phyloP scores from a whole-genome alignment of 2,888 invertebrate species.

The Agrilus biguttatus region DNA sequence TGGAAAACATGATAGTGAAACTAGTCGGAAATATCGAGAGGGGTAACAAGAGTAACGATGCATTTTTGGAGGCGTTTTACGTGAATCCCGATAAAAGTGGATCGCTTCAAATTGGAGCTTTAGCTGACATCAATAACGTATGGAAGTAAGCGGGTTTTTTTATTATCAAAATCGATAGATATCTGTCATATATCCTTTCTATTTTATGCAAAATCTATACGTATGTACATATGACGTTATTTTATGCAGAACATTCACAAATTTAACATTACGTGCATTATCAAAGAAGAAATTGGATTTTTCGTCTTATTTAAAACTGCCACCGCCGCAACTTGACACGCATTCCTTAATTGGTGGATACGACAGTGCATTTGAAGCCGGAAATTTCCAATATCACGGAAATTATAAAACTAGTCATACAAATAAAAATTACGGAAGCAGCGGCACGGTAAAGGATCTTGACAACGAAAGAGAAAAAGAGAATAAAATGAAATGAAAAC shows the following conservation, averaged over 20 bases:
- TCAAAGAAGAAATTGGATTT: constrained; percentile 37
- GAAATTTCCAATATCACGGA: constrained; percentile 12
- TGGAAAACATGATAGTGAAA: constrained; percentile 37
- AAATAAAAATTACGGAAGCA: constrained; percentile 35
- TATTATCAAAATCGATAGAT: too few species aligned
- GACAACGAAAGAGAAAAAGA: too few species aligned
- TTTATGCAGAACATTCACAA: constrained; percentile 36
- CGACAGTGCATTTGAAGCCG: constrained; percentile 19
- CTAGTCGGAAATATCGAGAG: constrained; percentile 31
- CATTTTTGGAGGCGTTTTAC: constrained; percentile 35
- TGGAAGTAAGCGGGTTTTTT: constrained; percentile 33
- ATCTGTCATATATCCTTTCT: too few species aligned
- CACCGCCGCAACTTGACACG: constrained; percentile 48
- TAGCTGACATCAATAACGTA: constrained; percentile 38
- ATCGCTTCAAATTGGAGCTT: constrained; percentile 36
- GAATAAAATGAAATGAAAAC: too few species aligned
- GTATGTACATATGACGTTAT: too few species aligned
- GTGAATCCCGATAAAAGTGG: constrained; percentile 37
- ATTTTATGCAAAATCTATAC: too few species aligned
- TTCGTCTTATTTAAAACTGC: constrained; percentile 40
- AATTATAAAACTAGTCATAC: background rate
- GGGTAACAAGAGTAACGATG: constrained; percentile 26
- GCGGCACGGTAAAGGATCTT: constrained; percentile 37
- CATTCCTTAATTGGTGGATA: constrained; percentile 42
- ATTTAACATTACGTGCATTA: constrained; percentile 40